A percentile compares a stretch with the other conserved stretches of the same genome.
Conservation (phyloP, 1,140 invertebrate genomes). For the Philopotamus ludificatus region DNA sequence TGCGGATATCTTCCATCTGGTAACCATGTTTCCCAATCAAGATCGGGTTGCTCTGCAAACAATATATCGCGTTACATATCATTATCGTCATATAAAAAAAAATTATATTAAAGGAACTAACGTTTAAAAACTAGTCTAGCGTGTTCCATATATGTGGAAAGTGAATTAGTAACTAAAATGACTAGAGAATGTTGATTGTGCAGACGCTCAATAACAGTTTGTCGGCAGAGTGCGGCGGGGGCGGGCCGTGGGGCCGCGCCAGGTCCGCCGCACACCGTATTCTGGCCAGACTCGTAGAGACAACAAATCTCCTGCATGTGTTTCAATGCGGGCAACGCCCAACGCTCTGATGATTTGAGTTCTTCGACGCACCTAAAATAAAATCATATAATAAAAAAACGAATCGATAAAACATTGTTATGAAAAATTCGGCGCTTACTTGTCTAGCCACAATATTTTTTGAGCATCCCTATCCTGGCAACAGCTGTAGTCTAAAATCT, state of each 20-base stretch:
- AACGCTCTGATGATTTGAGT: constrained; percentile 81
- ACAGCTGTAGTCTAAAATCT: constrained; percentile 97
- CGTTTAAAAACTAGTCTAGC: constrained; percentile 71
- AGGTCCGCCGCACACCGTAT: constrained; percentile 60
- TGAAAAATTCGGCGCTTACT: constrained; percentile 47
- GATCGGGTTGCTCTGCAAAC: constrained; percentile 54
- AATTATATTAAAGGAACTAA: constrained; percentile 1
- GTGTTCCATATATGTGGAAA: constrained; percentile 89
- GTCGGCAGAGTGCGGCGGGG: constrained; percentile 65
- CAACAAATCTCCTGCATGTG: constrained; percentile 95
- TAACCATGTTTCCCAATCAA: constrained; percentile 79
- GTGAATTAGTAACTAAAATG: constrained; percentile 89
- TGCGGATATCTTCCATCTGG: constrained; percentile 92
- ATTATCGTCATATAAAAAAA: neutral
- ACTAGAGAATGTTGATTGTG: constrained; percentile 91
- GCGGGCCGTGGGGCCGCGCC: constrained; percentile 54
- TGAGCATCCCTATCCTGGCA: constrained; percentile 94
- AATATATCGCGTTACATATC: constrained; percentile 15
- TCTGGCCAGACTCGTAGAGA: constrained; percentile 80
- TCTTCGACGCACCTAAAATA: constrained; percentile 81
- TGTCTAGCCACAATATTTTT: constrained; percentile 93
- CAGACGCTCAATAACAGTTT: constrained; percentile 84
- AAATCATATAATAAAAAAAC: neutral
- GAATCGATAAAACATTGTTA: neutral
- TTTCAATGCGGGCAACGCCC: constrained; percentile 93